Evolutionary conservation across 2,113 vertebrate genomes (phyloP).

Genomic region (Struthidea cinerea): DNA sequence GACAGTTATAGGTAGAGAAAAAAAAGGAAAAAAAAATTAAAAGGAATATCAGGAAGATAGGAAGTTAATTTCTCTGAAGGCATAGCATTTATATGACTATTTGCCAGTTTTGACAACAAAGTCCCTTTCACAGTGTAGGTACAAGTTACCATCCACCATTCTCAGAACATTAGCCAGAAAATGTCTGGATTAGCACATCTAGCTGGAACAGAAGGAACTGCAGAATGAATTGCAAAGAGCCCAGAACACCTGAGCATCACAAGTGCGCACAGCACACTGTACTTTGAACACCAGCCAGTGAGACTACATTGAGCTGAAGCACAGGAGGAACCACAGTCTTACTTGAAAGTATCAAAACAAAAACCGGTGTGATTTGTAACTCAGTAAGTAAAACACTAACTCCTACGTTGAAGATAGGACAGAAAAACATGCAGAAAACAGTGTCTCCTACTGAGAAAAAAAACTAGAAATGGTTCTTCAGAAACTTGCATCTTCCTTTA

Average conservation of each 20-base stretch:
- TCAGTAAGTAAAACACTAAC: neutral
- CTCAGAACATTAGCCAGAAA: neutral
- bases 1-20: neutral
- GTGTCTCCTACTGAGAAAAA: neutral
- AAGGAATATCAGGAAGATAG: neutral
- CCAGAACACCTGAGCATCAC: neutral
- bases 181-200: neutral
- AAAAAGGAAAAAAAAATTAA: rapidly evolving
- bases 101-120: neutral
- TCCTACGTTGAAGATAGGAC: neutral
- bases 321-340: neutral
- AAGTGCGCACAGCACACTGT: neutral
- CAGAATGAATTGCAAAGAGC: neutral
- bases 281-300: neutral
- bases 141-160: neutral
- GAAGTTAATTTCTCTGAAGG: neutral
- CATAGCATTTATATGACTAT: neutral
- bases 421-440: neutral
- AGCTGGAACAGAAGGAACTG: neutral
- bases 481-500: neutral
- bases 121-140: neutral
- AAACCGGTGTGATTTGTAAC: neutral
- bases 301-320: neutral
- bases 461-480: rapidly evolving
- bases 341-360: neutral